A percentile compares a stretch with the other conserved stretches of the same genome.
Conservation (phyloP, 2,113 vertebrate genomes). For the Nothoprocta pentlandii region DNA sequence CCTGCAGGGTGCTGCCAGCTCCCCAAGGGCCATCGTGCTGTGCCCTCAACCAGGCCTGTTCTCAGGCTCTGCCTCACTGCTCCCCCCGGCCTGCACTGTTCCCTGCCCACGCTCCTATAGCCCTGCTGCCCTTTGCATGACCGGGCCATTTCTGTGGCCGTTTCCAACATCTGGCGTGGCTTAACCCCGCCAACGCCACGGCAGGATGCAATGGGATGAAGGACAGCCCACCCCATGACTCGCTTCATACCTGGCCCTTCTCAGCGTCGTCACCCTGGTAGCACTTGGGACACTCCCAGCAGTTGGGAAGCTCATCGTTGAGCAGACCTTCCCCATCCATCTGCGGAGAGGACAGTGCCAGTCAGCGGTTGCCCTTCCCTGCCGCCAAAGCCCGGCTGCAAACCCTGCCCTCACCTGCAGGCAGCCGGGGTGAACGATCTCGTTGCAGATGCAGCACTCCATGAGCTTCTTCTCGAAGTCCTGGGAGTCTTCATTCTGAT, state of each 20-base stretch:
- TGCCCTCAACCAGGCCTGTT: fast-evolving
- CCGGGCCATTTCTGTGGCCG: not conserved
- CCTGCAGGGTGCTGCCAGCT: not conserved
- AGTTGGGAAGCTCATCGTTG: conserved; percentile 94
- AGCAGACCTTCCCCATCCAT: conserved; percentile 92
- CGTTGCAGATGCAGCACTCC: conserved; percentile 96
- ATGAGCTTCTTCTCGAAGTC: conserved; percentile 92
- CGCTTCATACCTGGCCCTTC: conserved; percentile 76
- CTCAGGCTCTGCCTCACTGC: not conserved
- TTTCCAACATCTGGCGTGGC: too few relatives aligned
- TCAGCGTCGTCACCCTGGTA: conserved; percentile 86
- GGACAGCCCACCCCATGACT: not conserved
- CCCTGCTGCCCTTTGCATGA: not conserved
- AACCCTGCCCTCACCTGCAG: conserved; percentile 82
- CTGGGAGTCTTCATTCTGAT: conserved; percentile 88
- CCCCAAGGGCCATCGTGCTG: fast-evolving
- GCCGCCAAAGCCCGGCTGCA: fast-evolving
- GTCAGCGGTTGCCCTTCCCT: conserved; percentile 11
- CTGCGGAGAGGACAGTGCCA: conserved; percentile 66
- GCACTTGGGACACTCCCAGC: conserved; percentile 98
- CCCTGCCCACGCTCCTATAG: not conserved
- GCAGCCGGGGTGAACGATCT: conserved; percentile 94
- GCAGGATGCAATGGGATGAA: not conserved
- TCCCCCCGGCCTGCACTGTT: not conserved
- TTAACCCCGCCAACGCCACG: not conserved